A percentile compares a stretch with the other conserved stretches of the same genome.
These are phyloP conservation scores for Murina feae DNA, from an alignment of 2,113 vertebrate genomes.

Conservation along the genomic window DNA sequence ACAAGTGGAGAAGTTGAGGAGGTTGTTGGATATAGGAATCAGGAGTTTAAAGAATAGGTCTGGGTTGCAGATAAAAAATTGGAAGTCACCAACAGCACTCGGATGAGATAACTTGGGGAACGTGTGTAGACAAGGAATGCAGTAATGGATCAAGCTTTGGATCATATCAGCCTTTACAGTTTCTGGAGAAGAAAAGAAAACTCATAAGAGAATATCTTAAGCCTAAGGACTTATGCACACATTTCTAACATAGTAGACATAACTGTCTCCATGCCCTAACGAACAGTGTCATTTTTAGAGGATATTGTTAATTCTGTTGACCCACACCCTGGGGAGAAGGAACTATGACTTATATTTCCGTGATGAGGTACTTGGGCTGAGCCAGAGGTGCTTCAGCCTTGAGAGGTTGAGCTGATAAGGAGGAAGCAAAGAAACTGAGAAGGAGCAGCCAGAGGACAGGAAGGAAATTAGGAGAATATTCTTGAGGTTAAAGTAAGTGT, in stretches of 20 bases:
- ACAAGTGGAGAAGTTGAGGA: background rate
- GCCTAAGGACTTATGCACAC: background rate
- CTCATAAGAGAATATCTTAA: conserved; percentile 19
- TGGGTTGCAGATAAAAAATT: conserved; percentile 10
- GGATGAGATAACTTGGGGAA: background rate
- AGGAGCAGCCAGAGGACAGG: background rate
- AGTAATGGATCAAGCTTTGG: background rate
- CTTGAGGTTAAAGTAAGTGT: background rate
- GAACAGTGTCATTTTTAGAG: background rate
- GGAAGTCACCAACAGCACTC: background rate
- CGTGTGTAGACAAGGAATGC: background rate
- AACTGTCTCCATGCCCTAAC: background rate
- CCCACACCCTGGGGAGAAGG: background rate
- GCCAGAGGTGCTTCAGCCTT: background rate
- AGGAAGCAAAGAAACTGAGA: background rate
- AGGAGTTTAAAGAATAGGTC: conserved; percentile 12
- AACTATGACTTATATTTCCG: background rate
- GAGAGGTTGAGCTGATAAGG: background rate
- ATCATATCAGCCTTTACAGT: background rate
- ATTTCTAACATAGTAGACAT: background rate
- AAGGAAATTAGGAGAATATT: background rate
- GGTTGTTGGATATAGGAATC: background rate
- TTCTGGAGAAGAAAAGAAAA: conserved; percentile 6
- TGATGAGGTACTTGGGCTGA: background rate
- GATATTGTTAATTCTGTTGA: background rate